phyloP scores from a whole-genome alignment of 2,797 vertebrate genomes.

The Gallinago stenura region DNA sequence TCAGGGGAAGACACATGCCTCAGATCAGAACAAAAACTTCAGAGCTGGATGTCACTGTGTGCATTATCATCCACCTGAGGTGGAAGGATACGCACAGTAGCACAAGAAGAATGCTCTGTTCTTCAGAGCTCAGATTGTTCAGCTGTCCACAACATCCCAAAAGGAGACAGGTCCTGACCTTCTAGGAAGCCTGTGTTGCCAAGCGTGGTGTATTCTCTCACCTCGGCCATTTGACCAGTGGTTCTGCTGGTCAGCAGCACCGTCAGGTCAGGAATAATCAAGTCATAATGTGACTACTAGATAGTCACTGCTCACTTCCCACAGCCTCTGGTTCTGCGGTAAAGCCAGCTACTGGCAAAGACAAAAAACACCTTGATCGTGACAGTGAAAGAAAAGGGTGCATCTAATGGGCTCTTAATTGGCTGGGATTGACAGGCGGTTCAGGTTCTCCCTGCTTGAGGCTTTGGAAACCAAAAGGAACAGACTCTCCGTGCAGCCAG shows the following conservation, averaged over 20 bases:
- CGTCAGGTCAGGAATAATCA: background rate
- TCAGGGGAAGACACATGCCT: background rate
- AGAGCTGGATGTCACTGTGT: background rate
- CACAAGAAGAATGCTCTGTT: background rate
- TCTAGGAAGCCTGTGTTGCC: background rate
- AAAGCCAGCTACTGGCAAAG: background rate
- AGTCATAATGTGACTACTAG: background rate
- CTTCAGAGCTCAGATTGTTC: background rate
- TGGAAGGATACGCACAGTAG: background rate
- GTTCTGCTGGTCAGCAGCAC: background rate
- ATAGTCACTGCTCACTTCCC: background rate
- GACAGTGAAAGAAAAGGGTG: background rate
- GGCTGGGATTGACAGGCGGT: background rate
- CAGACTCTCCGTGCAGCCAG: slow-evolving; percentile 41
- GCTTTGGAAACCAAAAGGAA: slow-evolving; percentile 22
- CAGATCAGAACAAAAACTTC: background rate
- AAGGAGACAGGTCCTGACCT: background rate
- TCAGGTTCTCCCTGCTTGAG: background rate
- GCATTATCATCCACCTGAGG: background rate
- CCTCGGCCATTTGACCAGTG: background rate
- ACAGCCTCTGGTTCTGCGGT: background rate
- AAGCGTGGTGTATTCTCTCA: background rate
- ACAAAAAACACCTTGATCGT: background rate
- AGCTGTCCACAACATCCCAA: background rate
- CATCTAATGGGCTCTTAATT: slow-evolving; percentile 16